Base-by-base conservation (phyloP, 2,888 invertebrate species). In the Celastrina argiolus region DNA sequence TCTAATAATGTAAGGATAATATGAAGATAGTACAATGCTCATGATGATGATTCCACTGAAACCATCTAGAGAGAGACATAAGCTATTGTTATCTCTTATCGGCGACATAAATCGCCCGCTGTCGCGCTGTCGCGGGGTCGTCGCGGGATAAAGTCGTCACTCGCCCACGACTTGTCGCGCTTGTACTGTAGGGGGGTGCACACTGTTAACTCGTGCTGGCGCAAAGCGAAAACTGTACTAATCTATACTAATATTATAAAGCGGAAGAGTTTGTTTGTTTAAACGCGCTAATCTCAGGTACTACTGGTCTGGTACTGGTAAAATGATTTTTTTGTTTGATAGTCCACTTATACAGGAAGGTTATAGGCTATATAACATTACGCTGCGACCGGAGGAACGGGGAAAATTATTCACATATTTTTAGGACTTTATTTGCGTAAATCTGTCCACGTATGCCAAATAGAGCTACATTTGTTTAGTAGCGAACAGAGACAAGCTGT, bases 71-170 rank as follows among this genome's bases (percentile, higher is more conserved):
- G 51, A 51, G 51, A 51, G 51, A 51, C 51, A 51, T 51, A 51
- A 51, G 51, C 51, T 51, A 51, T 51, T 26, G 51, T 51, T 51
- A 51, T 51, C 51, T 51, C 51, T 51, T 51, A 51, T 51, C 51
- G 51, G 51, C 51, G 51, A 51, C 51, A 14, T 51, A 51, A 51
- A 22, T 51, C 51, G 61, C 61, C 16, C 66, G 69, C 42, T 74
- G 72, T 73, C 73, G 64, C 28, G 63, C 63, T 45, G 64, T 86
- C 81, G 81, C 70, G 65, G 66, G 71, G 74, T 77, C 77, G 77
- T 80, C 78, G 74, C 82, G 72, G 79, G 84, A 87, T 87, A 87
- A 87, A 87, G 87, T 83, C 87, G 82, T 87, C 86, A 84, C 76
- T 78, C 76, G 76, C 82, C 85, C 84, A 82, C 84, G 80, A 66